Evolutionary conservation across 2,113 vertebrate species (phyloP).

Genomic region (Blennius ocellaris): DNA sequence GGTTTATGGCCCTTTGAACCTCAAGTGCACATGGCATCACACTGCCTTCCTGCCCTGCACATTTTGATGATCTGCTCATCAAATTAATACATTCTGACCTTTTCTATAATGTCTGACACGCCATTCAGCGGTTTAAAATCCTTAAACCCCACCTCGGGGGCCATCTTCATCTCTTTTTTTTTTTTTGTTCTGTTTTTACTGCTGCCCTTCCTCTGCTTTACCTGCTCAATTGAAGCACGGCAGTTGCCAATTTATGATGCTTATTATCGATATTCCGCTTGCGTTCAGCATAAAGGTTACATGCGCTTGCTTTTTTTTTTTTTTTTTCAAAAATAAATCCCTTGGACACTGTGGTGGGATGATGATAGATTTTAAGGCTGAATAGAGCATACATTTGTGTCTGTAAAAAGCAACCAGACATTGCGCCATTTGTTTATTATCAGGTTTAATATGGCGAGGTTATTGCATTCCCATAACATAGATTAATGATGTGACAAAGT

Average conservation of each 20-base stretch:
- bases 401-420: too few relatives aligned
- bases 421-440: too few relatives aligned
- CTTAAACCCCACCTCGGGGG: slow-evolving; percentile 24
- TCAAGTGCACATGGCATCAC: slow-evolving; percentile 11
- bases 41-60: slow-evolving; percentile 9
- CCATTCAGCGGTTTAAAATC: slow-evolving; percentile 40
- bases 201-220: background rate
- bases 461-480: background rate
- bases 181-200: background rate
- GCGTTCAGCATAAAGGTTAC: slow-evolving; percentile 42
- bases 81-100: slow-evolving; percentile 48
- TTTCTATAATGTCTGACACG: slow-evolving; percentile 35
- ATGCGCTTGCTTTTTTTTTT: slow-evolving; percentile 2
- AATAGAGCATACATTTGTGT: background rate
- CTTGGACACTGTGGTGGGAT: slow-evolving; percentile 14
- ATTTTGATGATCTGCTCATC: slow-evolving; percentile 52
- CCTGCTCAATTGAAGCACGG: slow-evolving; percentile 2
- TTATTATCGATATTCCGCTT: slow-evolving; percentile 20
- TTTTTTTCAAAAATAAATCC: slow-evolving; percentile 11
- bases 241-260: slow-evolving; percentile 38
- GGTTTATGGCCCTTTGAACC: slow-evolving; percentile 27
- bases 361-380: slow-evolving; percentile 30
- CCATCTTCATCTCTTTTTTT: slow-evolving; percentile 1
- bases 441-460: too few relatives aligned
- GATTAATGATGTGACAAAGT: slow-evolving; percentile 2